Percentiles rank a stretch among this genome's conserved stretches.
These are phyloP conservation scores for Cyaniris semiargus DNA, from an alignment of 2,888 invertebrate species.

Conservation along the genomic window DNA sequence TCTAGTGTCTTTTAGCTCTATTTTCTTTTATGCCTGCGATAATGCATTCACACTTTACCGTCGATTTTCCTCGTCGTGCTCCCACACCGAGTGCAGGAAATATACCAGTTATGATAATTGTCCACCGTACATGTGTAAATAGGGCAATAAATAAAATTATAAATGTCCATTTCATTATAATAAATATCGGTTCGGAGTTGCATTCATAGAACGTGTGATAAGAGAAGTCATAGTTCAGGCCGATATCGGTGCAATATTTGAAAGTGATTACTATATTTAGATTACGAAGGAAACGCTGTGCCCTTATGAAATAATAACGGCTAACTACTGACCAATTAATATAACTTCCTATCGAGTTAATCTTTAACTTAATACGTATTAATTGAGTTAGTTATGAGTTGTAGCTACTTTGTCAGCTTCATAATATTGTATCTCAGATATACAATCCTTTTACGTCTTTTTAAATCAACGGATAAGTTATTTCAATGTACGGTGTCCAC, in stretches of 20 bases:
- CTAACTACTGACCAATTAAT: neutral
- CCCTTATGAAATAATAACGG: neutral
- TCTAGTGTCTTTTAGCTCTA: neutral
- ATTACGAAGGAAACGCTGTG: slow-evolving; percentile 8
- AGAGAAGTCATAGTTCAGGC: neutral
- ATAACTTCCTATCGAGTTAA: neutral
- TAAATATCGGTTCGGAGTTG: slow-evolving; percentile 16
- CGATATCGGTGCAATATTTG: slow-evolving; percentile 34
- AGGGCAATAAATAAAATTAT: slow-evolving; percentile 28
- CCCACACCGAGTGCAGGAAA: slow-evolving; percentile 5
- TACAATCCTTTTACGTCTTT: too few species aligned
- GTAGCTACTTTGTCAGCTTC: neutral
- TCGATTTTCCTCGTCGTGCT: slow-evolving; percentile 15
- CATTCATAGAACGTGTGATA: slow-evolving; percentile 27
- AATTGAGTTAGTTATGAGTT: neutral
- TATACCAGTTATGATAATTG: slow-evolving; percentile 28
- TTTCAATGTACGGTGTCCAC: too few species aligned
- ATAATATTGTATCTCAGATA: neutral
- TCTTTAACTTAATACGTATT: neutral
- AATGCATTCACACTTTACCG: slow-evolving; percentile 31
- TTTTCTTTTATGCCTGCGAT: slow-evolving; percentile 12
- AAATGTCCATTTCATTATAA: slow-evolving; percentile 29
- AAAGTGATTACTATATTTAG: slow-evolving; percentile 32
- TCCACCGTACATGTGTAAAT: slow-evolving; percentile 15
- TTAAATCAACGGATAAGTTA: too few species aligned